Conservation (phyloP, 2,113 vertebrate genomes). For the Dromas ardeola region DNA sequence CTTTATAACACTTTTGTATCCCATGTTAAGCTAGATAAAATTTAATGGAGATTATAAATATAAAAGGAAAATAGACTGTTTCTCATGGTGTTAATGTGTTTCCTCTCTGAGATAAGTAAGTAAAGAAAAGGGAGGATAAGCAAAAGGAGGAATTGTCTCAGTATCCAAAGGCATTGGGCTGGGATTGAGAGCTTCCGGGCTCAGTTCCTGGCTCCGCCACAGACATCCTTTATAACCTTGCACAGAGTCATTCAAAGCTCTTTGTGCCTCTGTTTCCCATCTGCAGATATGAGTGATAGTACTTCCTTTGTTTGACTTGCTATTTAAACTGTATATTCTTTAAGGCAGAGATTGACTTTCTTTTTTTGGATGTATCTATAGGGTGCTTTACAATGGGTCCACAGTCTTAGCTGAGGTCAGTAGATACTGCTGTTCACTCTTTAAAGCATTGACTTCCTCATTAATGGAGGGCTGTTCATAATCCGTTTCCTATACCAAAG, state of each 20-base stretch:
- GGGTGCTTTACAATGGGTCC: conserved; percentile 10
- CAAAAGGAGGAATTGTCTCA: neutral
- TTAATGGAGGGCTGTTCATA: conserved; percentile 1
- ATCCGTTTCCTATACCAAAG: conserved; percentile 17
- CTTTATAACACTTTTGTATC: neutral
- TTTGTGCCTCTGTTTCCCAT: conserved; percentile 57
- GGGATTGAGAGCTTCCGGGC: neutral
- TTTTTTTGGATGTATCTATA: neutral
- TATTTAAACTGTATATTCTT: conserved; percentile 5
- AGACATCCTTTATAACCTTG: conserved; percentile 46
- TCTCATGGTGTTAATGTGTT: neutral
- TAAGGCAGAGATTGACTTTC: neutral
- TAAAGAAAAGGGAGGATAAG: neutral
- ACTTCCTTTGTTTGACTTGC: conserved; percentile 10
- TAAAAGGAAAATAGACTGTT: neutral
- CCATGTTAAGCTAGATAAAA: neutral
- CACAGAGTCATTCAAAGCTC: neutral
- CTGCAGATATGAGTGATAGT: conserved; percentile 59
- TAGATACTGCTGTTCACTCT: neutral
- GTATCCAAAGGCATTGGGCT: neutral
- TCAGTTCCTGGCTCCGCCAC: conserved; percentile 39
- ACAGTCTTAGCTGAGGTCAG: conserved; percentile 1
- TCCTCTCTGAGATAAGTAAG: neutral
- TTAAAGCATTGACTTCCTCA: neutral
- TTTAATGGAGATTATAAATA: neutral